Evolutionary conservation across 2,113 vertebrate genomes (phyloP).

Genomic region (Lagopus muta): DNA sequence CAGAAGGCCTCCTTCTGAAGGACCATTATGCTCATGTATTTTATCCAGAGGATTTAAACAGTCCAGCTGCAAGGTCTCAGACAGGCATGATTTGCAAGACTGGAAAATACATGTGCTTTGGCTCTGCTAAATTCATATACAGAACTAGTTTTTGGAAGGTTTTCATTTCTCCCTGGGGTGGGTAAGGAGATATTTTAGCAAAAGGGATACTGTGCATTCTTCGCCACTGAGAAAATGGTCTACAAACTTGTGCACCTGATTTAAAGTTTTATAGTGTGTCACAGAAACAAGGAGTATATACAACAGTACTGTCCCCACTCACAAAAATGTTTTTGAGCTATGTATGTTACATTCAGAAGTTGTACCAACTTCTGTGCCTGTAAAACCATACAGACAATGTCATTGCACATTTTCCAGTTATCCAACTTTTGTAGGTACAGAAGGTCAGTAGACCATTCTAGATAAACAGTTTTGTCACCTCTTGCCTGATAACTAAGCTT

Average conservation of each 20-base stretch:
- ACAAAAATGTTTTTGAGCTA: neutral
- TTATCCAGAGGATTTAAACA: neutral
- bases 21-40: rapidly evolving
- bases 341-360: neutral
- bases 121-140: neutral
- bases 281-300: neutral
- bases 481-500: neutral
- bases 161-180: neutral
- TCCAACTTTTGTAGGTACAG: constrained; percentile 17
- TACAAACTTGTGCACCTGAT: neutral
- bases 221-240: neutral
- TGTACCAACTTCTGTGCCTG: neutral
- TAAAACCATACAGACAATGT: neutral
- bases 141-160: neutral
- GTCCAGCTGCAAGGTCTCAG: neutral
- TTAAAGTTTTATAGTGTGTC: neutral
- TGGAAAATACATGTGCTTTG: neutral
- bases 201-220: neutral
- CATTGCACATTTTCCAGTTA: constrained; percentile 5
- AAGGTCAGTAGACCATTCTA: constrained; percentile 32
- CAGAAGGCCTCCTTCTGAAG: neutral
- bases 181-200: neutral
- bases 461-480: constrained; percentile 52
- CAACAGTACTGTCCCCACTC: neutral
- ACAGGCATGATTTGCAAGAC: neutral